These are phyloP conservation scores for Tenualosa ilisha DNA, from an alignment of 2,797 vertebrate species.

Conservation along the genomic window DNA sequence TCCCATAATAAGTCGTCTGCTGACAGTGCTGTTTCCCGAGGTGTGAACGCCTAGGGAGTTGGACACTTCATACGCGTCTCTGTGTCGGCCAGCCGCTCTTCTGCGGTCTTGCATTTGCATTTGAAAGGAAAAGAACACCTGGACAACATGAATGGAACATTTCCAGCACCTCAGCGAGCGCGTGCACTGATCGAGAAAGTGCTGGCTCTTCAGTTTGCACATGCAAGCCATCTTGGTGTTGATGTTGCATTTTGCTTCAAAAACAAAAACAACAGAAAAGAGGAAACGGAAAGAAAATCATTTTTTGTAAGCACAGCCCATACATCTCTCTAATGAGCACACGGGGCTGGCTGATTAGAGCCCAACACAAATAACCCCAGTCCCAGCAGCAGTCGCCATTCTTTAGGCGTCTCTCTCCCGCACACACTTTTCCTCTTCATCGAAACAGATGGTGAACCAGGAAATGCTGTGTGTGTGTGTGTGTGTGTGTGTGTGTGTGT, in stretches of 20 bases:
- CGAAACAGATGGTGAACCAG: slow-evolving; percentile 46
- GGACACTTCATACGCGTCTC: not conserved
- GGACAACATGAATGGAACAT: slow-evolving; percentile 50
- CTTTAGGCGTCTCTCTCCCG: not conserved
- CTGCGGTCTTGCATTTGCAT: slow-evolving; percentile 46
- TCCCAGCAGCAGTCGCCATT: slow-evolving; percentile 22
- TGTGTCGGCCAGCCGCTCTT: not conserved
- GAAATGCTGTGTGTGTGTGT: slow-evolving; percentile 21
- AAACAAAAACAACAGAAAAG: slow-evolving; percentile 17
- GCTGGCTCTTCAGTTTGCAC: slow-evolving; percentile 34
- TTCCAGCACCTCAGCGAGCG: slow-evolving; percentile 43
- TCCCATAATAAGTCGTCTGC: not conserved
- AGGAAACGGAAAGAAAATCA: not conserved
- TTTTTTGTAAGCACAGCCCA: slow-evolving; percentile 22
- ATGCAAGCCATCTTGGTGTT: slow-evolving; percentile 37
- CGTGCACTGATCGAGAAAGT: slow-evolving; percentile 22
- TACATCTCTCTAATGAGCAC: slow-evolving; percentile 45
- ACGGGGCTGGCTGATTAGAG: slow-evolving; percentile 52
- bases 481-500: slow-evolving; percentile 11
- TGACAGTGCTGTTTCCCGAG: not conserved
- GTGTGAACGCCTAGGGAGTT: not conserved
- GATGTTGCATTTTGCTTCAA: slow-evolving; percentile 49
- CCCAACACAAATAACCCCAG: slow-evolving; percentile 40
- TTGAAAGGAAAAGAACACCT: slow-evolving; percentile 50
- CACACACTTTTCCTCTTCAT: slow-evolving; percentile 32